phyloP scores from a whole-genome alignment of 2,113 vertebrate species.

The Melozone crissalis region DNA sequence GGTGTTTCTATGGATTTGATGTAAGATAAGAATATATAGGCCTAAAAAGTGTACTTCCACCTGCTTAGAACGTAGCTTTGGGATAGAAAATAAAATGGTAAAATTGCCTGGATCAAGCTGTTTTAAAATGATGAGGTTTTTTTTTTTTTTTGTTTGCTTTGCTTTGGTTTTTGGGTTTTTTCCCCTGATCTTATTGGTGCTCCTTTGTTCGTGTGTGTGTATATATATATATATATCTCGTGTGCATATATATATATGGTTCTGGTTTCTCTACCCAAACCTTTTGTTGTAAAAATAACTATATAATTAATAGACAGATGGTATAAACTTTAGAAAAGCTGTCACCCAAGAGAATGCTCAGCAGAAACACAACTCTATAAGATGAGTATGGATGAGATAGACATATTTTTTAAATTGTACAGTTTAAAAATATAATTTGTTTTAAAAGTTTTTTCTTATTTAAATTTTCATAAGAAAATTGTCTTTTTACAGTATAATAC shows the following conservation, averaged over 20 bases:
- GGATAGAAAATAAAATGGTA: background rate
- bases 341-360: background rate
- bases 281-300: background rate
- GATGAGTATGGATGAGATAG: background rate
- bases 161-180: accelerated
- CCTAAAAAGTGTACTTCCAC: background rate
- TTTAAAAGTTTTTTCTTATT: background rate
- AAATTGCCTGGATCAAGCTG: background rate
- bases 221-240: background rate
- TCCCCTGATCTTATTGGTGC: background rate
- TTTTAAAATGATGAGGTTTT: background rate
- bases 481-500: background rate
- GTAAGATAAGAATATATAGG: background rate
- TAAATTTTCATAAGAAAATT: background rate
- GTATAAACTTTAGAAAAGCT: background rate
- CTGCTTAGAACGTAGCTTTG: background rate
- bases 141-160: background rate
- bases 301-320: background rate
- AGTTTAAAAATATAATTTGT: background rate
- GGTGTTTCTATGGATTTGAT: background rate
- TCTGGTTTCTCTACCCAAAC: background rate
- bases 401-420: background rate
- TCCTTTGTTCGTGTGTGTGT: background rate
- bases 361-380: background rate
- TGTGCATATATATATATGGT: background rate